These are phyloP conservation scores for Aphidius ervi DNA, from an alignment of 1,140 invertebrate genomes.

Conservation along the genomic window DNA sequence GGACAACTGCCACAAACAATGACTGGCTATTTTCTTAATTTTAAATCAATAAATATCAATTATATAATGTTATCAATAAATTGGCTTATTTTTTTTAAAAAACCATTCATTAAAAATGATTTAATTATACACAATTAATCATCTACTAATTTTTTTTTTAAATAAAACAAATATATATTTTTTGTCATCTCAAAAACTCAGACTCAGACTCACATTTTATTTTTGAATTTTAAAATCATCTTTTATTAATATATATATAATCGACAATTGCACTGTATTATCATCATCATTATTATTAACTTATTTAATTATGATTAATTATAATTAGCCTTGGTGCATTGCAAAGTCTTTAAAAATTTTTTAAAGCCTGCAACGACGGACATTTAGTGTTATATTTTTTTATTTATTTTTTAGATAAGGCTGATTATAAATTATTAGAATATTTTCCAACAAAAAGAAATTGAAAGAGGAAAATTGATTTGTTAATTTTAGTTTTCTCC, in stretches of 20 bases:
- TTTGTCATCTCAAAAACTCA: not conserved
- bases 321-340: not conserved
- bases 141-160: too few relatives aligned
- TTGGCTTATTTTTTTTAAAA: too few relatives aligned
- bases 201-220: not conserved
- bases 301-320: not conserved
- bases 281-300: not conserved
- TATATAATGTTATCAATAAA: not conserved
- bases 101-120: too few relatives aligned
- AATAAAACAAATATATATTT: not conserved
- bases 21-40: not conserved
- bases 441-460: too few relatives aligned
- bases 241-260: not conserved
- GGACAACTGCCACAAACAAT: not conserved
- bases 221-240: not conserved
- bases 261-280: not conserved
- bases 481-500: too few relatives aligned
- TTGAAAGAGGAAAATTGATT: too few relatives aligned
- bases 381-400: conserved; percentile 2
- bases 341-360: conserved; percentile 16
- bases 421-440: too few relatives aligned
- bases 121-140: too few relatives aligned
- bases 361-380: conserved; percentile 21
- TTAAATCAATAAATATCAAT: not conserved
- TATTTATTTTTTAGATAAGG: not conserved